Base-by-base conservation (phyloP, 2,113 vertebrate species). In the Siphamia tubifer region DNA sequence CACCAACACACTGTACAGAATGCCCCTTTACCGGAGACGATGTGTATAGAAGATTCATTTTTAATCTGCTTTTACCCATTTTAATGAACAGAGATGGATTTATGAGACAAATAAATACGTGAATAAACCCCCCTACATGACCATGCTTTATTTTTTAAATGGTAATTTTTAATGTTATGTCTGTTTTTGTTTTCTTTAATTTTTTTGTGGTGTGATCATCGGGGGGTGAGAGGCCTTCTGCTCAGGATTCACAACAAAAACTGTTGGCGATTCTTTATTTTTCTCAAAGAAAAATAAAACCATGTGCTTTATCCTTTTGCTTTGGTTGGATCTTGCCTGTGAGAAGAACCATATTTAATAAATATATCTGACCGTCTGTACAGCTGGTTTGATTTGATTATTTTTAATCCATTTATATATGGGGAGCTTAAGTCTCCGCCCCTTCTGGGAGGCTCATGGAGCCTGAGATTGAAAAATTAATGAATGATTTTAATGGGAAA, bases 31-130 rank as follows among this genome's bases (percentile, higher is more conserved):
- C 68, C 58, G 77, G 75, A 87, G 84, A 87, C 57, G 20, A 68
- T 81, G 79, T 92, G 86, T 87, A 89, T 84, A 90, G 82, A 86
- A 87, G 79, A 87, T 82, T 83, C 71, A 81, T 90, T 89, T 90
- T 86, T 88, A 87, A 84, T 88, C 88, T 85, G 78, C 80, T 90
- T 90, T 81, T 77, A 72, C 66, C 79, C 85, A 77, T 89, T 87
- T 88, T 70, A 87, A 87, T 84, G 72, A 74, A 82, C 71, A 73
- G 66, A 89, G 88, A 90, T 87, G 83, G 79, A 87, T 87, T 87
- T 81, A 87, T 87, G 79, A 85, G 55, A 85, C 65, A 58, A 83
- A 83, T 81, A 87, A 81, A 81, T 79, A 84, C 28, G 56, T 81
- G 64, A 83, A 84, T 62, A 45, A 81, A 72, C 9, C 69, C 73